phyloP scores from a whole-genome alignment of 2,888 invertebrate species.

The Tolmerus cingulatus region DNA sequence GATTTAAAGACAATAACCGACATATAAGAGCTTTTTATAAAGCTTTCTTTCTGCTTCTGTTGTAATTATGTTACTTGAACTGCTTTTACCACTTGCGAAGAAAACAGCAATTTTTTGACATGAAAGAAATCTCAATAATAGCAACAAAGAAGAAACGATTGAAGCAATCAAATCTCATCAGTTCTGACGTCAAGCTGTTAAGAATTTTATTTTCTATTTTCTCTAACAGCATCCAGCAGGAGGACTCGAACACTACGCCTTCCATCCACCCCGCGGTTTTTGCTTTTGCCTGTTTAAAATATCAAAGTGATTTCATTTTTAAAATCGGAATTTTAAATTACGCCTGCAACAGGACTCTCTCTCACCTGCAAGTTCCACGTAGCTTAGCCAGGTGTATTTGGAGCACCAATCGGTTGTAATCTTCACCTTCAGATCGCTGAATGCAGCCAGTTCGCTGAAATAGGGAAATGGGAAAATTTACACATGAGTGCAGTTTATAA shows the following conservation, averaged over 20 bases:
- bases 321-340: not conserved
- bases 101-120: no score
- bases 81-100: no score
- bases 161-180: not conserved
- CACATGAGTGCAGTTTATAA: not conserved
- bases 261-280: not conserved
- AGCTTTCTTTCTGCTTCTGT: no score
- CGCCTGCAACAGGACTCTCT: not conserved
- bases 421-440: not conserved
- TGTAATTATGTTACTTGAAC: no score
- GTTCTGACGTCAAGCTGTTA: not conserved
- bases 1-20: no score
- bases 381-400: not conserved
- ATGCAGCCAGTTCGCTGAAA: not conserved
- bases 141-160: not conserved
- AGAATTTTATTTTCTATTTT: not conserved
- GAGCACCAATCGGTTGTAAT: not conserved
- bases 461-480: not conserved
- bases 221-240: not conserved
- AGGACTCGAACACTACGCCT: not conserved
- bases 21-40: no score
- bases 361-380: not conserved
- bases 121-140: not conserved
- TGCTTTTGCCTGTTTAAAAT: not conserved
- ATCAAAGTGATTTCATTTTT: not conserved